Conservation (phyloP, 2,113 vertebrate genomes). For the Sturnira hondurensis region DNA sequence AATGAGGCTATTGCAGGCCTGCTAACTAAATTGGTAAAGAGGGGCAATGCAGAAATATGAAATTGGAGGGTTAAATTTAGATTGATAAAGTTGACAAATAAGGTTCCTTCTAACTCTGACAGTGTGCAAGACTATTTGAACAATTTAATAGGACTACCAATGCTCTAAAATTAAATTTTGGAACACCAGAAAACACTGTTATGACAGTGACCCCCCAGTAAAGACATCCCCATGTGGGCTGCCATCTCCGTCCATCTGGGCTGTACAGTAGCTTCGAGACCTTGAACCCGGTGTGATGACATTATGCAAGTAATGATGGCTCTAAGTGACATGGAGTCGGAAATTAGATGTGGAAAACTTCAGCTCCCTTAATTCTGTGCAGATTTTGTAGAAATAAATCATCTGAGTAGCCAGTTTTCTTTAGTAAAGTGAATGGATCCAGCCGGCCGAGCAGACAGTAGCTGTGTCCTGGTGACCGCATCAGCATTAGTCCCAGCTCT, state of each 20-base stretch:
- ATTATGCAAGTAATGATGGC: neutral
- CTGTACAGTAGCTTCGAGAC: neutral
- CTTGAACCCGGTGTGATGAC: neutral
- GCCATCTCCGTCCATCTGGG: neutral
- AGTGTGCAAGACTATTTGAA: neutral
- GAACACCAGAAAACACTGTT: neutral
- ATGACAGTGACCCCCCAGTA: neutral
- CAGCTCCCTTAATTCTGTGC: neutral
- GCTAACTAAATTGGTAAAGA: neutral
- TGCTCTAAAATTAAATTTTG: neutral
- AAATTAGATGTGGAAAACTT: neutral
- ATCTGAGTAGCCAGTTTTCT: neutral
- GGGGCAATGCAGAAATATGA: neutral
- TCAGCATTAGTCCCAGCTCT: neutral
- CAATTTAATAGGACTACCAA: neutral
- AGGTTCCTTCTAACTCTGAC: neutral
- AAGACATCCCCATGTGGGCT: fast-evolving
- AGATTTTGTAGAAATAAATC: conserved; percentile 22
- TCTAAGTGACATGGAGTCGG: neutral
- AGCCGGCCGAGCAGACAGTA: neutral
- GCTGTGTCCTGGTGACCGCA: fast-evolving
- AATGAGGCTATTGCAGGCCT: neutral
- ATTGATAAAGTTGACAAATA: neutral
- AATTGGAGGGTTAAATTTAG: neutral
- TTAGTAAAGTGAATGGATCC: neutral